A percentile compares a stretch with the other conserved stretches of the same genome.
phyloP scores from a whole-genome alignment of 2,888 invertebrate species.

The Hyposoter didymator region DNA sequence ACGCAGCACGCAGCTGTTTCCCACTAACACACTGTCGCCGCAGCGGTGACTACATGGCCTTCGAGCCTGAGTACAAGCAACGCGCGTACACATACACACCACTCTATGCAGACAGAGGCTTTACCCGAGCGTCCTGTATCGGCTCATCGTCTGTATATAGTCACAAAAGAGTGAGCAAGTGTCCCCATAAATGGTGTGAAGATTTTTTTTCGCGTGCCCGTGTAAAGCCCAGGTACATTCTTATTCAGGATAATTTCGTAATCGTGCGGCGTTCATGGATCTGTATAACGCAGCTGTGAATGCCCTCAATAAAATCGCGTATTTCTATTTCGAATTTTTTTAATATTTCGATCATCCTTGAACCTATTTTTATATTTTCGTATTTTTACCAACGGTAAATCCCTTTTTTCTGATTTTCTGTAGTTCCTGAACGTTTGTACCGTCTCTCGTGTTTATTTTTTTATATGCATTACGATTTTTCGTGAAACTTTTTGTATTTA shows the following conservation, averaged over 20 bases:
- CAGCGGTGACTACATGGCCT: constrained; percentile 15
- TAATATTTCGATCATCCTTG: not conserved
- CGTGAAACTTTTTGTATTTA: not conserved
- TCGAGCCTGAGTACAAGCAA: constrained; percentile 3
- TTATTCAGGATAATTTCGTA: not conserved
- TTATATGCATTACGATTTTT: not conserved
- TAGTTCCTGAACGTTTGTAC: not conserved
- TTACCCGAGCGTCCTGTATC: not conserved
- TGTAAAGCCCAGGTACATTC: not conserved
- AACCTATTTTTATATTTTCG: constrained; percentile 5
- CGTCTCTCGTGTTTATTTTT: not conserved
- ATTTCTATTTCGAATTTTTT: constrained; percentile 4
- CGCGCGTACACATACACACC: not conserved
- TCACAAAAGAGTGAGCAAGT: not conserved
- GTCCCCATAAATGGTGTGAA: constrained; percentile 2
- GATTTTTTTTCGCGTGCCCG: not conserved
- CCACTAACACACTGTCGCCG: constrained; percentile 36
- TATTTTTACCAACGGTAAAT: not conserved
- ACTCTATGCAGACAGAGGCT: not conserved
- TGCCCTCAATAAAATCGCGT: constrained; percentile 5
- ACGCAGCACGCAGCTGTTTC: constrained; percentile 69
- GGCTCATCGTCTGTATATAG: not conserved
- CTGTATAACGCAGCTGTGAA: not conserved
- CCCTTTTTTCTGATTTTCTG: not conserved
- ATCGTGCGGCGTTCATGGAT: not conserved